Evolutionary conservation across 1,140 invertebrate species (phyloP), one percentile per base, ranked within the genome.

Genomic region (Teleopsis dalmanni): DNA sequence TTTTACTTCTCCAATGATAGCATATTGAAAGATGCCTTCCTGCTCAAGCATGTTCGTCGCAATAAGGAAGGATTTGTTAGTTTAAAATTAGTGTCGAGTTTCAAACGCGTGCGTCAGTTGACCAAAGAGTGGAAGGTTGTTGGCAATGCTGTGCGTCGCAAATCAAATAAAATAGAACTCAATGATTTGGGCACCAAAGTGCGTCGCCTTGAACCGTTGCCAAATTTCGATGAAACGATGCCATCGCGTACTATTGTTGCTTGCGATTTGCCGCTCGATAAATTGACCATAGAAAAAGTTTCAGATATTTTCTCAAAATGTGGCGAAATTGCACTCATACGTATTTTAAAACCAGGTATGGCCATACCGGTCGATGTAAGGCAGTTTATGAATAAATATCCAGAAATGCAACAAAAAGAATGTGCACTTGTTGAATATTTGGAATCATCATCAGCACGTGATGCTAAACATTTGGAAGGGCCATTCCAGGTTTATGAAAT

Each of bases 21-120:
- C 65, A 91, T 97, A 49, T 81, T 90, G 2, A 95, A 95, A 71
- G 92, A 97, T 66, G 91, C 92, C 3, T 97, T 97, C 71, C 73
- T 97, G 5, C 70, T 96, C 27, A 97, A 96, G 70, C 92, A 96
- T 70, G 91, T 96, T 3, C 81, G 89, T 26, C 78, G 92, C 19
- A 95, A 95, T 66, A 95, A 94, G 68, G 90, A 94, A 71, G 93
- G 94, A 9, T 96, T 87, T 72, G 92, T 97, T 2, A 93, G 88
- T 26, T 74, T 96, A 7, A 96, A 96, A 70, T 74, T 97, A 31
- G 92, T 95, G 43, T 93, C 91, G 2, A 93, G 89, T 56, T 91
- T 93, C 62, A 91, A 95, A 64, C 81, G 91, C 38, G 91, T 96
- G 21, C 91, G 91, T 59, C 88, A 92, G 59, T 72, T 96, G 26